A percentile compares a stretch with the other conserved stretches of the same genome.
Evolutionary conservation across 2,113 vertebrate species (phyloP).

Genomic region (Perca schrenkii): DNA sequence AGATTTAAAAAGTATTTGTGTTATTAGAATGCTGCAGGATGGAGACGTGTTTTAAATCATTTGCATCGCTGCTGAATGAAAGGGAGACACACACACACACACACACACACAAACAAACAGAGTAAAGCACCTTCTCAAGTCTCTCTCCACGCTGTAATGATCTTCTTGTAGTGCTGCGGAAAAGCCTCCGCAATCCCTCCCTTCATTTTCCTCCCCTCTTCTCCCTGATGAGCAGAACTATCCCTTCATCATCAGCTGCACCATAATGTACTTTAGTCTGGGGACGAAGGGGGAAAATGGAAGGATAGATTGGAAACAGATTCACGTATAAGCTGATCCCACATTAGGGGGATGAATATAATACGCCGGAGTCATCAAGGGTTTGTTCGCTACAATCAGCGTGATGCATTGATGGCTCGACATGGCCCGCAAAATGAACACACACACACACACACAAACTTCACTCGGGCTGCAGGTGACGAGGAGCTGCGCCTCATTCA

Average conservation of each 20-base stretch:
- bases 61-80: slow-evolving; percentile 35
- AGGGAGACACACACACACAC: slow-evolving; percentile 37
- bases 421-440: slow-evolving; percentile 8
- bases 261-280: slow-evolving; percentile 62
- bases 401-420: slow-evolving; percentile 43
- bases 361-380: slow-evolving; percentile 54
- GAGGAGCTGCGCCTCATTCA: no score
- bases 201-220: slow-evolving; percentile 56
- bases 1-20: slow-evolving; percentile 38
- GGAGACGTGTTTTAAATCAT: slow-evolving; percentile 36
- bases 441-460: not conserved
- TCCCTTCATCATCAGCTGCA: slow-evolving; percentile 57
- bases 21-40: slow-evolving; percentile 32
- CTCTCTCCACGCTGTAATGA: slow-evolving; percentile 48
- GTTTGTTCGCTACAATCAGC: slow-evolving; percentile 41
- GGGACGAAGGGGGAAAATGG: slow-evolving; percentile 52
- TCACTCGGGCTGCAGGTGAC: slow-evolving; percentile 2
- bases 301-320: slow-evolving; percentile 70
- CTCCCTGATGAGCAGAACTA: slow-evolving; percentile 63
- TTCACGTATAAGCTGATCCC: slow-evolving; percentile 49
- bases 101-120: slow-evolving; percentile 12
- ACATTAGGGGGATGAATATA: slow-evolving; percentile 52
- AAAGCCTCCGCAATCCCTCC: slow-evolving; percentile 48
- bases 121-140: slow-evolving; percentile 35
- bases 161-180: slow-evolving; percentile 33